A percentile compares a stretch with the other conserved stretches of the same genome.
Evolutionary conservation across 2,797 vertebrate genomes (phyloP).

Genomic region (Sciaenops ocellatus): DNA sequence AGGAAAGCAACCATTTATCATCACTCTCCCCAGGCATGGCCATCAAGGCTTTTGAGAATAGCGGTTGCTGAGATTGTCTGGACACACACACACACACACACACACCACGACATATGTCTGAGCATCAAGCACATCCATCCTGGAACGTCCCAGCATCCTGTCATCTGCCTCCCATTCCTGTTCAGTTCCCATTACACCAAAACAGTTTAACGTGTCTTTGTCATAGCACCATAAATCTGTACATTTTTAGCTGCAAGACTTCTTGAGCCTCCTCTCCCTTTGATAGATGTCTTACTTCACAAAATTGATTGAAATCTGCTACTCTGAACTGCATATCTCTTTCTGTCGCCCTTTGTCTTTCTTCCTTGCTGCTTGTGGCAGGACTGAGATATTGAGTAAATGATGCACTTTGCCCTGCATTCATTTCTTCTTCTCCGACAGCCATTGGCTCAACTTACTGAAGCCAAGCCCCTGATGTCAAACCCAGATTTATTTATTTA

Average conservation of each 20-base stretch:
- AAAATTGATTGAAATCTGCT: constrained; percentile 14
- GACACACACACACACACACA: constrained; percentile 19
- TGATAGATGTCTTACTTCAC: background rate
- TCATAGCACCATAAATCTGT: too few species aligned
- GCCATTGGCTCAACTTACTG: background rate
- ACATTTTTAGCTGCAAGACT: constrained; percentile 13
- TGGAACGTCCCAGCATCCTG: constrained; percentile 22
- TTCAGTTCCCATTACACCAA: constrained; percentile 32
- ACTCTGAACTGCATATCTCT: background rate
- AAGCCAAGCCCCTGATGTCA: background rate
- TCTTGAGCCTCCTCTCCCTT: background rate
- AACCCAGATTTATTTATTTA: too few species aligned
- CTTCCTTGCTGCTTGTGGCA: background rate
- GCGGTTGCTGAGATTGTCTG: constrained; percentile 43
- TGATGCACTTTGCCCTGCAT: background rate
- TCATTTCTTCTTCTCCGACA: constrained; percentile 5
- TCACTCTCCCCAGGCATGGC: constrained; percentile 62
- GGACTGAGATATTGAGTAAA: background rate
- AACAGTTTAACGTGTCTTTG: constrained; percentile 6
- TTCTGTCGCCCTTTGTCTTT: background rate
- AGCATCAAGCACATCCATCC: constrained; percentile 40
- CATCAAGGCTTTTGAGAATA: constrained; percentile 45
- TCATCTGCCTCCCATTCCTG: constrained; percentile 21
- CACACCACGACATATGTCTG: constrained; percentile 29
- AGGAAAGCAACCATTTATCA: constrained; percentile 82